Evolutionary conservation across 1,140 invertebrate genomes (phyloP).

Genomic region (Oryctes rhinoceros): DNA sequence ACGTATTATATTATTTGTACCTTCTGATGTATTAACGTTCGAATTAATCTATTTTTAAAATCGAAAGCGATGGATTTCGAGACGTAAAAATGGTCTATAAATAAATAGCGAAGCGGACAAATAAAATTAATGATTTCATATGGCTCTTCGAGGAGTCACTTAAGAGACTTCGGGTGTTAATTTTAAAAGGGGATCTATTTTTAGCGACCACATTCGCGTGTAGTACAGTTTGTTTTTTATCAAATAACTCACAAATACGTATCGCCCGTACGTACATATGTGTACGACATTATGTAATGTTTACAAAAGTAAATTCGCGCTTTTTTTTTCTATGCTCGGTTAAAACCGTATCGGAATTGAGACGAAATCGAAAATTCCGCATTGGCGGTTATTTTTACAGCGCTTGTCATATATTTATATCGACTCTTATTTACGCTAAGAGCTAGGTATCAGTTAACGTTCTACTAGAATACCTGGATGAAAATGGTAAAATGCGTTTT

Average conservation of each 20-base stretch:
- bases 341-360: constrained; percentile 4
- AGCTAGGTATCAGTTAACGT: not conserved
- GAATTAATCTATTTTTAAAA: constrained; percentile 4
- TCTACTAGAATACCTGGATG: not conserved
- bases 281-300: not conserved
- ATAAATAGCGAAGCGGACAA: constrained; percentile 13
- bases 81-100: constrained; percentile 10
- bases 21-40: constrained; percentile 8
- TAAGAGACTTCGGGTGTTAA: constrained; percentile 4
- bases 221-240: constrained; percentile 12
- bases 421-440: not conserved
- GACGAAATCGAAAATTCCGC: constrained; percentile 1
- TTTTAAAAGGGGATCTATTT: constrained; percentile 1
- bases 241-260: constrained; percentile 15
- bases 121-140: constrained; percentile 20
- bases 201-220: not conserved
- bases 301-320: not conserved
- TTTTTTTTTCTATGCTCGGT: not conserved
- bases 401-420: not conserved
- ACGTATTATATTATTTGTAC: constrained; percentile 8
- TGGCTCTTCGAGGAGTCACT: not conserved
- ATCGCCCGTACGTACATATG: not conserved
- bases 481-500: not conserved
- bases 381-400: not conserved
- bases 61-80: constrained; percentile 13